phyloP scores from a whole-genome alignment of 2,888 invertebrate genomes.

The Eristalis tenax region DNA sequence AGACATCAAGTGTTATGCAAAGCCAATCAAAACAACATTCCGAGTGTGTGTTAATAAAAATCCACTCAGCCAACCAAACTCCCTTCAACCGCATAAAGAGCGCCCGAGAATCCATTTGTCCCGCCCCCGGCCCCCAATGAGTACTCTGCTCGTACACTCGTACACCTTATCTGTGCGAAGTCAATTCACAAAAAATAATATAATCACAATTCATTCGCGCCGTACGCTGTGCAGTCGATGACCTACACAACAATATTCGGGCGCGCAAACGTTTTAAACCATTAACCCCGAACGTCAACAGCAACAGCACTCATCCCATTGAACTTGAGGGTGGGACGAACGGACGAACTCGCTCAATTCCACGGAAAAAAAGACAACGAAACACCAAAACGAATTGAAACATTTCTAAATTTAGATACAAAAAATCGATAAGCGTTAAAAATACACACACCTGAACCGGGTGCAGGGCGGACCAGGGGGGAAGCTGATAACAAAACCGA shows the following conservation, averaged over 20 bases:
- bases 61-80: constrained; percentile 25
- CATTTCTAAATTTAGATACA: constrained; percentile 44
- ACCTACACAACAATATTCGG: constrained; percentile 66
- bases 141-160: neutral
- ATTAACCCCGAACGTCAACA: constrained; percentile 65
- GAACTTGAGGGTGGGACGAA: constrained; percentile 65
- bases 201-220: constrained; percentile 17
- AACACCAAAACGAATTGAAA: constrained; percentile 9
- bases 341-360: constrained; percentile 34
- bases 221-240: constrained; percentile 58
- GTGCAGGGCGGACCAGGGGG: neutral
- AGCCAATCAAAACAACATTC: constrained; percentile 9
- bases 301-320: constrained; percentile 29
- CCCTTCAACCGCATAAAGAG: neutral
- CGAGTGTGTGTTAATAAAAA: constrained; percentile 9
- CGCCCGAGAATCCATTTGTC: neutral
- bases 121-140: neutral
- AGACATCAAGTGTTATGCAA: constrained; percentile 21
- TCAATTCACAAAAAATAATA: constrained; percentile 30
- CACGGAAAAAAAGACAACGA: constrained; percentile 24
- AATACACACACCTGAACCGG: constrained; percentile 26
- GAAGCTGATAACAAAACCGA: neutral
- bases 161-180: constrained; percentile 44
- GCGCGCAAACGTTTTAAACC: constrained; percentile 57
- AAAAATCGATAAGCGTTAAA: constrained; percentile 44